Evolutionary conservation across 2,113 vertebrate species (phyloP), one percentile per base, ranked within the genome.

Genomic region (Misgurnus mizolepis): DNA sequence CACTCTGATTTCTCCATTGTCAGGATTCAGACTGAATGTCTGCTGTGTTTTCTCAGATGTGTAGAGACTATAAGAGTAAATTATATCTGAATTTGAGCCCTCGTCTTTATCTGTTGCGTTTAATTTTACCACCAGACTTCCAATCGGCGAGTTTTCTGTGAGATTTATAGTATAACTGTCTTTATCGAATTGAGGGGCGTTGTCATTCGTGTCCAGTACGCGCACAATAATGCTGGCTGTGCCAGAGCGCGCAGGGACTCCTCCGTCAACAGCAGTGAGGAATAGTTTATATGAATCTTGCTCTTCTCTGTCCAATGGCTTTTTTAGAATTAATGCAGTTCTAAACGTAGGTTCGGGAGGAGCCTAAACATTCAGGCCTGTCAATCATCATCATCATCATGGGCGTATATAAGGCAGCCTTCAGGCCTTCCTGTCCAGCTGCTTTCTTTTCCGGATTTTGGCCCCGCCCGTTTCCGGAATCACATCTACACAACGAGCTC

Each of bases 181-280:
- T 56, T 78, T 77, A 3, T 86, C 81, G 80, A 90, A 89, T 2
- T 81, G 77, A 43, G 87, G 88, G 7, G 80, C 60, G 80, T 86
- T 90, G 70, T 87, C 88, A 22, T 88, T 90, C 0, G 83, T 85
- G 70, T 90, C 87, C 65, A 87, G 61, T 5, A 87, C 84, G 18
- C 40, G 71, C 5, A 87, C 81, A 53, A 71, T 81, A 84, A 92
- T 87, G 17, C 74, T 89, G 5, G 86, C 90, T 3, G 90, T 89
- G 0, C 91, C 89, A 2, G 90, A 90, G 0, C 89, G 90, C 12
- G 88, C 62, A 0, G 91, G 92, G 34, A 71, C 78, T 10, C 91
- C 92, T 4, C 91, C 91, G 67, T 93, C 92, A n/a, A 91, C 83
- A 22, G 91, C 91, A 34, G 88, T 91, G 0, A 93, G 85, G 17